Evolutionary conservation across 2,797 vertebrate genomes (phyloP), one percentile per base, ranked within the genome.

Genomic region (Etheostoma nigrum): DNA sequence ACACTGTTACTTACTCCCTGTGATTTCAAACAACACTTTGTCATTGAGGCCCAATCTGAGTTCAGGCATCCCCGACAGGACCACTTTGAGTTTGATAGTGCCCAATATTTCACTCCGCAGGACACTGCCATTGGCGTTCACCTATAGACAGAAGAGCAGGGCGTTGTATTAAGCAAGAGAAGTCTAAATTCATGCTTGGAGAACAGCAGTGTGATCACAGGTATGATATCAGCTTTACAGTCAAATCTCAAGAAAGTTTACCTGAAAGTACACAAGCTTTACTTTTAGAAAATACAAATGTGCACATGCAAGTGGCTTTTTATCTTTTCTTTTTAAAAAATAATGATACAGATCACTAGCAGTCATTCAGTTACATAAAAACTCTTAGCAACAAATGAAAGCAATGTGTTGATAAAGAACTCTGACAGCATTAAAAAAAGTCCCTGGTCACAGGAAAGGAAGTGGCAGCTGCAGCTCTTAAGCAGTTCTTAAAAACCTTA

Each of bases 21-120:
- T 96, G 87, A 95, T 95, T 85, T 96, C 94, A 67, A 96, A 96
- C 70, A 96, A 93, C 72, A 96, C 95, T 92, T 96, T 96, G 88
- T 96, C 95, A 45, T 96, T 96, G 79, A 96, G 95, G 48, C 95
- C 95, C 85, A 96, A 86, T 74, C 95, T 83, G 64, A 96, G 93
- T 62, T 96, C 95, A 13, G 95, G 95, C 95, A 96, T 96, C 68
- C 95, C 95, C 2, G 95, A 95, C 55, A 96, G 92, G 60, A 96
- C 87, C 44, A 95, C 95, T 89, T 94, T 95, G 73, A 96, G 93
- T 83, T 96, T 96, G 72, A 96, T 92, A 87, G 78, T 85, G 66
- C 95, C 95, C 78, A 96, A 86, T 23, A 96, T 95, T 88, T 96
- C 95, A 57, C 95, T 96, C 76, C 92, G 92, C 69, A 96, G 90